A percentile compares a stretch with the other conserved stretches of the same genome.
Conservation (phyloP, 2,797 vertebrate species). For the Darevskia mixta region DNA sequence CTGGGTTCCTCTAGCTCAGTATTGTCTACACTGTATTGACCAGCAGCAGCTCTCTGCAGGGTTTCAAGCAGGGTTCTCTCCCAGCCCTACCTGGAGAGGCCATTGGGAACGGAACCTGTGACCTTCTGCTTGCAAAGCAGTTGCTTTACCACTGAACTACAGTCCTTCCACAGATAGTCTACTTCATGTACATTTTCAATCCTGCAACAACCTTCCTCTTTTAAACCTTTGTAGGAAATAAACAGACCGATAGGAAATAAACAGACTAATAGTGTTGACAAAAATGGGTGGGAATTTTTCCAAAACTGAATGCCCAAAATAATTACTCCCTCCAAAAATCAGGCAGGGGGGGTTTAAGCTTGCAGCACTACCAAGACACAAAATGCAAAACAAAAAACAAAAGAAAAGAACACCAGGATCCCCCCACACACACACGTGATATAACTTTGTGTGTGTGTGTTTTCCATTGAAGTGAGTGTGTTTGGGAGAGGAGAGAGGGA, state of each 20-base stretch:
- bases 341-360: constrained; percentile 51
- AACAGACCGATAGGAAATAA: constrained; percentile 36
- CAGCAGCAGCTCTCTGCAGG: too few species aligned
- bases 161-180: too few species aligned
- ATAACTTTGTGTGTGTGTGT: constrained; percentile 44
- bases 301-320: constrained; percentile 12
- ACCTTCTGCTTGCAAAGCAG: too few species aligned
- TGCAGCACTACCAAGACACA: constrained; percentile 31
- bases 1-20: too few species aligned
- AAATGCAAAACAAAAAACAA: constrained; percentile 53
- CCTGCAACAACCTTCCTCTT: background rate
- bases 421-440: constrained; percentile 40
- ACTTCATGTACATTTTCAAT: too few species aligned
- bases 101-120: too few species aligned
- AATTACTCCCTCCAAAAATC: constrained; percentile 54
- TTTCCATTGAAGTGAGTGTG: constrained; percentile 39
- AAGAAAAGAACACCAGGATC: constrained; percentile 63
- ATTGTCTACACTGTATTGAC: too few species aligned
- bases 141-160: too few species aligned
- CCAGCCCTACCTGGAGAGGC: too few species aligned
- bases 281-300: constrained; percentile 38
- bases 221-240: constrained; percentile 21
- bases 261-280: constrained; percentile 29
- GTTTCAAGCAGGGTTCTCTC: too few species aligned
- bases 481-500: too few species aligned